Evolutionary conservation across 2,113 vertebrate species (phyloP).

Genomic region (Passer montanus): DNA sequence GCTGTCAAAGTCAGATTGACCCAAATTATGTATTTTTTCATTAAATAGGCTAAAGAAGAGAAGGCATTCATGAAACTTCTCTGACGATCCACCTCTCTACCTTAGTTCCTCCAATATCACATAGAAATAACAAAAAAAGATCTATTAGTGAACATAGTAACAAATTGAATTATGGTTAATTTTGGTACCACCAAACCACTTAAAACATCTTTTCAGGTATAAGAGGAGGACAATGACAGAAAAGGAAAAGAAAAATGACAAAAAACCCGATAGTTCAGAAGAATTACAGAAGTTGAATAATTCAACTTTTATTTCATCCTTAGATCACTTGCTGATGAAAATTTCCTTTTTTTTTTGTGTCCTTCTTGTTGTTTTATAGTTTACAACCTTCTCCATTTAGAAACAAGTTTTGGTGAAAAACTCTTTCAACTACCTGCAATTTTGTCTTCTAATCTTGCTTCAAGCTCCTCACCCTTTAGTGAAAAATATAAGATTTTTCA

Average conservation of each 20-base stretch:
- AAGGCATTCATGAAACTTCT: not conserved
- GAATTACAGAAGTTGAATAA: not conserved
- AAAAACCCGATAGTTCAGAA: not conserved
- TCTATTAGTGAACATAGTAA: not conserved
- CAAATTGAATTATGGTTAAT: not conserved
- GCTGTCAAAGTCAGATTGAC: not conserved
- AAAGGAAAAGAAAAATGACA: not conserved
- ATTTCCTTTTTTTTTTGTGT: not conserved
- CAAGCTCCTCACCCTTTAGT: not conserved
- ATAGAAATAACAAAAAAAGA: not conserved
- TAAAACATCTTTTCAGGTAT: rapidly evolving
- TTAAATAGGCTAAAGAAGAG: not conserved
- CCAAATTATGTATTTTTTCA: not conserved
- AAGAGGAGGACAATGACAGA: rapidly evolving
- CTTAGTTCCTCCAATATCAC: not conserved
- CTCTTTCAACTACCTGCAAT: not conserved
- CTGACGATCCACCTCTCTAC: not conserved
- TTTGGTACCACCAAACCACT: not conserved
- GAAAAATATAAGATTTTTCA: not conserved
- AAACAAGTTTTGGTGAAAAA: not conserved
- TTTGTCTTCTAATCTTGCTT: not conserved
- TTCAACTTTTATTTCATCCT: not conserved
- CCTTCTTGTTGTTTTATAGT: not conserved
- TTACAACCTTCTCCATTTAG: not conserved
- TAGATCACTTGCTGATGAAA: not conserved